Evolutionary conservation across 2,888 invertebrate species (phyloP), one percentile per base, ranked within the genome.

Genomic region (Aspidiotus destructor): DNA sequence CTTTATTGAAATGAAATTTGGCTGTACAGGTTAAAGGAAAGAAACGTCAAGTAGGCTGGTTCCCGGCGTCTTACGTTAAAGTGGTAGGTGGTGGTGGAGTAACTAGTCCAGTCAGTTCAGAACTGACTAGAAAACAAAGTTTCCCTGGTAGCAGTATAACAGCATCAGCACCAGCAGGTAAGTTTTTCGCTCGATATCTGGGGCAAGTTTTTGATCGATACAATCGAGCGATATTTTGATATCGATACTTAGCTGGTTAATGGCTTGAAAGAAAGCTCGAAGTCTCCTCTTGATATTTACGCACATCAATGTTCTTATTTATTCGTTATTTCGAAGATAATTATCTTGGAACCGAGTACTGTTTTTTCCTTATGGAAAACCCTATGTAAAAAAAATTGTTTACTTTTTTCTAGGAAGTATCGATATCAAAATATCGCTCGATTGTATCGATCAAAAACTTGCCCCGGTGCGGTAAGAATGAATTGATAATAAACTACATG

Each of bases 41-140:
- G 74, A 91, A 91, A 76, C 81, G 92, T 48, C 93, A 95, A 78
- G 86, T 95, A 48, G 99, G 99, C 3, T 99, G 99, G 99, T 99
- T 99, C 80, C 99, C 99, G 0, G 98, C 97, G 41, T 93, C 92
- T 71, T 99, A 98, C 76, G 95, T 98, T 9, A 96, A 96, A 81
- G 82, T 85, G 48, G 71, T 76, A 44, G 73, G 73, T n/a, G 73
- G 70, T 11, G 70, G 72, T 17, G 73, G 73, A n/a, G 71, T 69
- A 44, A 64, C 71, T 48, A 70, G 69, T 63, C 67, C 67, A 8
- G 58, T 57, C 44, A 67, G 40, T 40, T 42, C 44, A n/a, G 58
- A 57, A 9, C 41, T 28, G 17, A 44, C 48, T n/a, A 57, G 67
- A 44, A 67, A 67, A 60, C 67, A 58, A 48, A 67, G 67, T 48